Evolutionary conservation across 2,113 vertebrate genomes (phyloP), one percentile per base, ranked within the genome.

Genomic region (Euleptes europaea): DNA sequence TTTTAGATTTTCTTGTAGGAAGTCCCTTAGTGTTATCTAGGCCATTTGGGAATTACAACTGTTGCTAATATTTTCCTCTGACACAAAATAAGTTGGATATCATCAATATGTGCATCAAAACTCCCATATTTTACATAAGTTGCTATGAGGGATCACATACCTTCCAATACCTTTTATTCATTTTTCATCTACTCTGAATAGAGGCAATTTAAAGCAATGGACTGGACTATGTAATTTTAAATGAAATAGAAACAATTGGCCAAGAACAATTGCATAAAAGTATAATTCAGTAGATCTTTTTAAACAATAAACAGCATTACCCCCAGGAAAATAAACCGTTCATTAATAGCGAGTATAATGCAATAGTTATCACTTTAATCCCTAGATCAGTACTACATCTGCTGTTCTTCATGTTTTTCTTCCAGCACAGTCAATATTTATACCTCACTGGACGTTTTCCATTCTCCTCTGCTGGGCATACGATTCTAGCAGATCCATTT

Each of bases 181-280:
- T 9, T 15, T 44, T 14, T 78, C 4, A 54, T 80, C 38, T 51
- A 78, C 49, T n/a, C 82, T 21, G 77, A 3, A 73, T 80, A 76
- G 13, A 60, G 80, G 2, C 4, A 28, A 57, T 76, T 87, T 60
- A 51, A n/a, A 3, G 89, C 82, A 82, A 14, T 11, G 82, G 86
- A 85, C 35, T 12, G 76, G 6, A 40, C 2, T 26, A 33, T 9
- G 73, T 28, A 6, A 82, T n/a, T 65, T 15, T 1, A 85, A 7
- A 33, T 77, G 54, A 85, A 73, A 84, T 3, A 51, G 67, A 76
- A 88, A 83, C n/a, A n/a, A 67, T 15, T 33, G n/a, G n/a, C n/a
- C 31, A 33, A 33, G 11, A 33, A n/a, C 3, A 57, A 57, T 57
- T 21, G 12, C 13, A n/a, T 15, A n/a, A 69, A 38, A 35, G n/a